Evolutionary conservation across 1,140 invertebrate genomes (phyloP).

Genomic region (Diorhabda elongata): DNA sequence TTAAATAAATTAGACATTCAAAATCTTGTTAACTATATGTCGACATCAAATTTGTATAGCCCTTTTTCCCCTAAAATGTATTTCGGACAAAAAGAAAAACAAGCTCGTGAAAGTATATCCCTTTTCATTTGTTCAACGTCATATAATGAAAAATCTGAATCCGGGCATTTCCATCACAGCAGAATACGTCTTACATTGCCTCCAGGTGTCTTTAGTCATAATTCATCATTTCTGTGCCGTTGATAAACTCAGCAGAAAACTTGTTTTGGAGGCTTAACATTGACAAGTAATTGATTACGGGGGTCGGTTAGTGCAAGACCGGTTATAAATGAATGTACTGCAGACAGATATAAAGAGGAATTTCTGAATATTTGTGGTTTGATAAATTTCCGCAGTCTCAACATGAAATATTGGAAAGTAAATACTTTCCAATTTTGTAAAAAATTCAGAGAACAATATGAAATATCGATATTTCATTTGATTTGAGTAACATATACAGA

Average conservation of each 20-base stretch:
- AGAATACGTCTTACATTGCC: not conserved
- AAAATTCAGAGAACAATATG: no score
- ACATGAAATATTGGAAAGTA: no score
- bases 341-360: not conserved
- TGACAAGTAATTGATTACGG: not conserved
- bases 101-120: not conserved
- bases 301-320: not conserved
- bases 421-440: no score
- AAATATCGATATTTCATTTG: no score
- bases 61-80: not conserved
- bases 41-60: not conserved
- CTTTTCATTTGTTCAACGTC: not conserved
- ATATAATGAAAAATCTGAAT: conserved; percentile 3
- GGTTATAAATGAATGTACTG: conserved; percentile 2
- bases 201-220: conserved; percentile 1
- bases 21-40: not conserved
- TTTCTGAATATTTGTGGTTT: not conserved
- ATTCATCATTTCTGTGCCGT: not conserved
- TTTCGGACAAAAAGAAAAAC: not conserved
- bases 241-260: not conserved
- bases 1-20: not conserved
- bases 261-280: not conserved
- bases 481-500: no score
- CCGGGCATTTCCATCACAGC: not conserved
- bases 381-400: not conserved